phyloP scores from a whole-genome alignment of 2,797 vertebrate genomes.

The Diplodus puntazzo region DNA sequence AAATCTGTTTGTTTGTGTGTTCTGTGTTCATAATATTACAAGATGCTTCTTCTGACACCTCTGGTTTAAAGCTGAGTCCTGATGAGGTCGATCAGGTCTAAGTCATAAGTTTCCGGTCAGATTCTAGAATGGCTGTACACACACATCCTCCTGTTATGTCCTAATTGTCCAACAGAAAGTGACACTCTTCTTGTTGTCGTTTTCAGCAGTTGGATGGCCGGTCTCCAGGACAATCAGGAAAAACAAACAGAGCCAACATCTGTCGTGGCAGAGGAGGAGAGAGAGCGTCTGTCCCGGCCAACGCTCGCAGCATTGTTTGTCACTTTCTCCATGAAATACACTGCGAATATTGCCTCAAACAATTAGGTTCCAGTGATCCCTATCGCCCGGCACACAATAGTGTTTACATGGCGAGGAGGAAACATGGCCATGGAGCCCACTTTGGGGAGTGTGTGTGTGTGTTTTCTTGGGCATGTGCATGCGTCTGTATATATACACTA shows the following conservation, averaged over 20 bases:
- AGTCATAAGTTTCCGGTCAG: neutral
- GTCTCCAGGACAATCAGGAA: conserved; percentile 51
- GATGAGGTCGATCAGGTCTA: neutral
- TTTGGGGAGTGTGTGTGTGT: conserved; percentile 72
- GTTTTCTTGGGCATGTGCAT: conserved; percentile 52
- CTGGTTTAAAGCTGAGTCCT: neutral
- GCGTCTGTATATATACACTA: conserved; percentile 32
- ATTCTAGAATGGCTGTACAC: neutral
- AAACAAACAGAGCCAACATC: conserved; percentile 66
- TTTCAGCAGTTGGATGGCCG: conserved; percentile 31
- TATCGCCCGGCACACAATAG: conserved; percentile 85
- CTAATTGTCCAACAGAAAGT: neutral
- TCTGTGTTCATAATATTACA: neutral
- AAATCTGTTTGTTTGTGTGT: neutral
- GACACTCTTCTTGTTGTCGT: conserved; percentile 25
- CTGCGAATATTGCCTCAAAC: conserved; percentile 82
- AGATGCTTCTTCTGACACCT: neutral
- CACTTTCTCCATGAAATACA: conserved; percentile 83
- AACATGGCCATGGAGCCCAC: conserved; percentile 81
- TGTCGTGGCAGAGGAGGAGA: conserved; percentile 44
- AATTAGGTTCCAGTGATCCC: conserved; percentile 84
- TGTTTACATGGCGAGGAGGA: conserved; percentile 85
- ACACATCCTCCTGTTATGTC: conserved; percentile 6
- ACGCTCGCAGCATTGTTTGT: conserved; percentile 74
- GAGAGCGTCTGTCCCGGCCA: conserved; percentile 52